Percentiles rank a stretch among this genome's conserved stretches.
phyloP scores from a whole-genome alignment of 2,797 vertebrate genomes.

The Eulemur coronatus region DNA sequence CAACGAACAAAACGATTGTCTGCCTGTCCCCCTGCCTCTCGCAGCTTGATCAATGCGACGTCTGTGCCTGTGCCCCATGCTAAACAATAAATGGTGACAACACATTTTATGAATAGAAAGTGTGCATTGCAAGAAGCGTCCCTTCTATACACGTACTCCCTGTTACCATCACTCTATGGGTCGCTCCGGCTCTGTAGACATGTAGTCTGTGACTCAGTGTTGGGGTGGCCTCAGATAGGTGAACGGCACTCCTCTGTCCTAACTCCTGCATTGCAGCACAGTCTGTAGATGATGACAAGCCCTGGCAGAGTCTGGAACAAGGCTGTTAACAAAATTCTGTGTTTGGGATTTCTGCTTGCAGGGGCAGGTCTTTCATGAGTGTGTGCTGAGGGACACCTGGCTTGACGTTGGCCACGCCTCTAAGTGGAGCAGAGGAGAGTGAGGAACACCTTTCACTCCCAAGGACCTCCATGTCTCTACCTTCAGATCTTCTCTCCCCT shows the following conservation, averaged over 20 bases:
- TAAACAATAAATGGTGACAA: background rate
- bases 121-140: background rate
- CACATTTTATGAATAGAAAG: background rate
- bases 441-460: background rate
- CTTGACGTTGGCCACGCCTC: background rate
- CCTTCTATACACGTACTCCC: background rate
- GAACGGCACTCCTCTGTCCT: background rate
- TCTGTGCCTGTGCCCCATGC: background rate
- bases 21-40: background rate
- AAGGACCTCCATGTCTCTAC: background rate
- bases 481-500: background rate
- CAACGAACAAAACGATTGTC: background rate
- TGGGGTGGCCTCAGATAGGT: background rate
- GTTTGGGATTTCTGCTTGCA: background rate
- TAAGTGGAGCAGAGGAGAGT: background rate
- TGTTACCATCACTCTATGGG: background rate
- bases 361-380: background rate
- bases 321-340: background rate
- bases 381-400: background rate
- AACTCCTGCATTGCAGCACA: background rate
- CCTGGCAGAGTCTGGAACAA: background rate
- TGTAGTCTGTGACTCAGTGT: background rate
- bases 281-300: background rate
- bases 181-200: background rate
- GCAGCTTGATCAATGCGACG: background rate